Conservation (phyloP, 2,888 invertebrate genomes). For the Vesta saturnalis region DNA sequence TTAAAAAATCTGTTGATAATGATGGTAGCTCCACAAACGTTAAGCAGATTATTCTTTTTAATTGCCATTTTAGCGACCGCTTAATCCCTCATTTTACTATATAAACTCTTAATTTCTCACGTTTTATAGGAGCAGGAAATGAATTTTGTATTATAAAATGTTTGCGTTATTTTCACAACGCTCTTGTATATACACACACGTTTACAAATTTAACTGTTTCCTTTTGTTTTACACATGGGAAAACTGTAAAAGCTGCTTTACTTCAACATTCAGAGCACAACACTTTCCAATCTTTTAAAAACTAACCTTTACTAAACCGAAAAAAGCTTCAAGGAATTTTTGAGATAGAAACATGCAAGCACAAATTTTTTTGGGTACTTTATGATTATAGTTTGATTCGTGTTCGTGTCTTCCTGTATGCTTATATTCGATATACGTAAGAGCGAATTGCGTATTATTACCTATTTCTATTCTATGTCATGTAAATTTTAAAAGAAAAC, state of each 20-base stretch:
- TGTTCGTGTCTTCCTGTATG: neutral
- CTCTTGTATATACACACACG: slow-evolving; percentile 29
- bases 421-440: slow-evolving; percentile 24
- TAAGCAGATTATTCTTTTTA: slow-evolving; percentile 28
- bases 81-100: slow-evolving; percentile 23
- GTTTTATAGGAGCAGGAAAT: slow-evolving; percentile 33
- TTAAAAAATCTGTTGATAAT: slow-evolving; percentile 4
- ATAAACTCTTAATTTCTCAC: slow-evolving; percentile 34
- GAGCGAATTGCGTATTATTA: slow-evolving; percentile 26
- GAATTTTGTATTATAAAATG: slow-evolving; percentile 33
- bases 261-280: slow-evolving; percentile 35
- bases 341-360: too few relatives aligned
- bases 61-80: slow-evolving; percentile 17
- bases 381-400: slow-evolving; percentile 8
- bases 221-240: slow-evolving; percentile 40
- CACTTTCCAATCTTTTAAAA: slow-evolving; percentile 35
- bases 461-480: slow-evolving; percentile 27
- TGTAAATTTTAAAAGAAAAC: slow-evolving; percentile 23
- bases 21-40: slow-evolving; percentile 10
- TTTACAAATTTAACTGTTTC: slow-evolving; percentile 36
- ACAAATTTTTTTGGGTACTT: slow-evolving; percentile 22
- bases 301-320: slow-evolving; percentile 24
- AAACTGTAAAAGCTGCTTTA: slow-evolving; percentile 35
- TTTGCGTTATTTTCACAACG: slow-evolving; percentile 16
- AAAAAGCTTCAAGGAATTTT: slow-evolving; percentile 30